Conservation (phyloP, 2,797 vertebrate species). For the Prionace glauca region DNA sequence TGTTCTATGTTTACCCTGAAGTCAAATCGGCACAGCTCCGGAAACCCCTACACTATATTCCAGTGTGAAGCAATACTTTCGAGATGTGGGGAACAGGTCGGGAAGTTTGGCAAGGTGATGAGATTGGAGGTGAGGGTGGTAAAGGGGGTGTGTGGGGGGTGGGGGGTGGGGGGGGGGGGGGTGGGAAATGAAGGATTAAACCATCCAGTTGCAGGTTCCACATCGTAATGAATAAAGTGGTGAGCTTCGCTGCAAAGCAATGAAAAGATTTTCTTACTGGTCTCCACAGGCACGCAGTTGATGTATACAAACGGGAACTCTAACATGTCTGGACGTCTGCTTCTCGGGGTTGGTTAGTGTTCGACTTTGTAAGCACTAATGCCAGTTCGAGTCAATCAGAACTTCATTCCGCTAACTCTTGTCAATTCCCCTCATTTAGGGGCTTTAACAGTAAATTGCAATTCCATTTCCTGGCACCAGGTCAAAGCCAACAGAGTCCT, state of each 20-base stretch:
- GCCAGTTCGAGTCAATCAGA: neutral
- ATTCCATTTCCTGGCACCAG: too few relatives aligned
- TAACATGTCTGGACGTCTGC: neutral
- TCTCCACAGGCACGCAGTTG: neutral
- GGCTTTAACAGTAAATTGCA: too few relatives aligned
- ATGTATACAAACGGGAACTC: neutral
- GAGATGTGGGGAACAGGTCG: neutral
- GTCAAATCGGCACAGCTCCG: neutral
- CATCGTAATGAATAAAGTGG: neutral
- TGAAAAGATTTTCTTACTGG: neutral
- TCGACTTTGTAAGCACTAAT: neutral
- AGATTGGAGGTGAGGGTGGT: too few relatives aligned
- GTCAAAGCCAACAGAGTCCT: neutral
- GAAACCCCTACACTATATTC: neutral
- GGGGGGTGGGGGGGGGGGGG: too few relatives aligned
- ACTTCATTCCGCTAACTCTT: neutral
- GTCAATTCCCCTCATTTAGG: neutral
- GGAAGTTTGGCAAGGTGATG: neutral
- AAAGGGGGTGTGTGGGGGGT: too few relatives aligned
- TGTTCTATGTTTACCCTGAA: too few relatives aligned
- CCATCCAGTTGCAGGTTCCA: neutral
- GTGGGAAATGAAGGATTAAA: neutral
- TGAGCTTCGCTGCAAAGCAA: neutral
- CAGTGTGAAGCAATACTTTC: neutral
- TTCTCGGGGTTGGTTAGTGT: neutral